These are phyloP conservation scores for Pollenia griseotomentosa DNA, from an alignment of 2,888 invertebrate genomes.

Conservation along the genomic window DNA sequence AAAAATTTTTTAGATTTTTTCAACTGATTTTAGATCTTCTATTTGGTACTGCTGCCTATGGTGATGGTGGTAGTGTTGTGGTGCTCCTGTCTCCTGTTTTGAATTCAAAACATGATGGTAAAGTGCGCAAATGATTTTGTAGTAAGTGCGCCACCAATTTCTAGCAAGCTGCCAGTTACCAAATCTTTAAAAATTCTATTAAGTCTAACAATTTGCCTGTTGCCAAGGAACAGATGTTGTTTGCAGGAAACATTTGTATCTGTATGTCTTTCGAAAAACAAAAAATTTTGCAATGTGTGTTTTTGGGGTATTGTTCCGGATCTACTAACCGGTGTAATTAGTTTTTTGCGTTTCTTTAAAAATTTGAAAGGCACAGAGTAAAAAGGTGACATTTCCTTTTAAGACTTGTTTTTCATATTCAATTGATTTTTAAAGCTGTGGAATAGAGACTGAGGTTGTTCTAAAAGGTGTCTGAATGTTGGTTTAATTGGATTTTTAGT, in stretches of 20 bases:
- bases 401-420: slow-evolving; percentile 11
- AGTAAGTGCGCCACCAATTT: slow-evolving; percentile 64
- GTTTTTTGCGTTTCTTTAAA: slow-evolving; percentile 45
- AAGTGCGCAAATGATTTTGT: slow-evolving; percentile 66
- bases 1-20: slow-evolving; percentile 25
- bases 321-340: slow-evolving; percentile 70
- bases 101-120: slow-evolving; percentile 24
- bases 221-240: slow-evolving; percentile 59
- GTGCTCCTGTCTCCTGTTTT: slow-evolving; percentile 19
- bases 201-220: slow-evolving; percentile 26
- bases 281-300: slow-evolving; percentile 26
- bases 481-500: neutral
- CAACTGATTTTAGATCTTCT: neutral
- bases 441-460: neutral
- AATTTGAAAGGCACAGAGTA: slow-evolving; percentile 11
- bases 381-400: slow-evolving; percentile 68
- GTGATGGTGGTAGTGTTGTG: slow-evolving; percentile 33
- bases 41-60: neutral
- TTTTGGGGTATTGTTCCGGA: slow-evolving; percentile 56
- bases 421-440: slow-evolving; percentile 9
- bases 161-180: slow-evolving; percentile 41
- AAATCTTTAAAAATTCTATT: neutral
- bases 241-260: slow-evolving; percentile 37
- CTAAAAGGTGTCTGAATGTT: slow-evolving; percentile 45
- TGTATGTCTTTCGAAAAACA: neutral